A percentile compares a stretch with the other conserved stretches of the same genome.
Evolutionary conservation across 2,797 vertebrate genomes (phyloP).

Genomic region (Anas georgica): DNA sequence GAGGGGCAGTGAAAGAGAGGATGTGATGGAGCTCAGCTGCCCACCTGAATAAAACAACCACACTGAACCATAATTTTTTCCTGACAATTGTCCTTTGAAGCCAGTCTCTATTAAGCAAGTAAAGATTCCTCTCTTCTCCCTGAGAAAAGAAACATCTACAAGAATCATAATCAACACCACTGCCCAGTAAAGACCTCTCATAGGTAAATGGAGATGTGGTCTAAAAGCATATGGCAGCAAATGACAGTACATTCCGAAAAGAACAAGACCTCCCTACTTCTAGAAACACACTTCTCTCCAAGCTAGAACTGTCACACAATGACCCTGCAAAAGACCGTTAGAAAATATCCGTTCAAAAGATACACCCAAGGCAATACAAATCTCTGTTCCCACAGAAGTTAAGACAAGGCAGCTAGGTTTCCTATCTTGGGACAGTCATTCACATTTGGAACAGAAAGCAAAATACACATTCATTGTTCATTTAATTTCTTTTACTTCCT

Average conservation of each 20-base stretch:
- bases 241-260: background rate
- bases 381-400: background rate
- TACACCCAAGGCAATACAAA: background rate
- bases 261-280: background rate
- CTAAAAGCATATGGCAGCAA: background rate
- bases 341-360: background rate
- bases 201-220: background rate
- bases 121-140: background rate
- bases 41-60: no score
- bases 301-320: background rate
- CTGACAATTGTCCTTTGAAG: background rate
- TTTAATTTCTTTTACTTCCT: background rate
- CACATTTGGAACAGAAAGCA: background rate
- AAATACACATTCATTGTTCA: background rate
- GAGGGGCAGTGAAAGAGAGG: no score
- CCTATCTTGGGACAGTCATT: background rate
- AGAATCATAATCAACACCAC: background rate
- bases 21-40: no score
- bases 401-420: background rate
- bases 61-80: background rate
- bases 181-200: background rate
- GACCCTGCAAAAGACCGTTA: background rate
- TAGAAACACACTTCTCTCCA: background rate
- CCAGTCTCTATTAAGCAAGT: background rate
- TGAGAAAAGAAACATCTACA: background rate